Percentiles rank a stretch among this genome's conserved stretches.
Evolutionary conservation across 2,113 vertebrate species (phyloP).

Genomic region (Dermatemys mawii): DNA sequence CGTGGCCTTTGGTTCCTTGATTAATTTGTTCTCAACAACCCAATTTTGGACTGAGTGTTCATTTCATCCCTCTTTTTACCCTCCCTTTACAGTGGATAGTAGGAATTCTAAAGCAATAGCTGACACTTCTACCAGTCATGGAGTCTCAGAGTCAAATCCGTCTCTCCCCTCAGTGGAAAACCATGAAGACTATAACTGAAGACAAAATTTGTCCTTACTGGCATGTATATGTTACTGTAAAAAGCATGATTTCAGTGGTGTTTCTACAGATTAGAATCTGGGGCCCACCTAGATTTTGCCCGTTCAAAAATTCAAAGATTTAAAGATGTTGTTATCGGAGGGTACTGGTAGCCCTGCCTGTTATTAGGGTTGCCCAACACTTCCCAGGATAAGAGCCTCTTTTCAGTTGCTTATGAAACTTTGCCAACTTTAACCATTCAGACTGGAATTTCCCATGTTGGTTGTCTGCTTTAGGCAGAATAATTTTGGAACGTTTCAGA

Average conservation of each 20-base stretch:
- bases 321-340: not conserved
- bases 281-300: not conserved
- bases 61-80: too few species aligned
- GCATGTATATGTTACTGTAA: not conserved
- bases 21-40: too few species aligned
- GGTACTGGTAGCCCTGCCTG: not conserved
- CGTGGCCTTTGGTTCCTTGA: too few species aligned
- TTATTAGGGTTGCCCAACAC: not conserved
- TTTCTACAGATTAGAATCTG: not conserved
- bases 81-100: not conserved
- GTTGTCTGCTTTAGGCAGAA: conserved; percentile 16
- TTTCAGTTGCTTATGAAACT: not conserved
- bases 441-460: not conserved
- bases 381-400: not conserved
- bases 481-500: not conserved
- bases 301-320: not conserved
- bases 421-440: conserved; percentile 3
- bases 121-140: not conserved
- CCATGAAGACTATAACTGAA: not conserved
- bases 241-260: not conserved
- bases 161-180: not conserved
- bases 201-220: not conserved
- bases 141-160: not conserved
- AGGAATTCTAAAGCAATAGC: not conserved
- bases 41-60: too few species aligned